Percentiles rank a stretch among this genome's conserved stretches.
These are phyloP conservation scores for Peucedramus taeniatus DNA, from an alignment of 2,113 vertebrate genomes.

Conservation along the genomic window DNA sequence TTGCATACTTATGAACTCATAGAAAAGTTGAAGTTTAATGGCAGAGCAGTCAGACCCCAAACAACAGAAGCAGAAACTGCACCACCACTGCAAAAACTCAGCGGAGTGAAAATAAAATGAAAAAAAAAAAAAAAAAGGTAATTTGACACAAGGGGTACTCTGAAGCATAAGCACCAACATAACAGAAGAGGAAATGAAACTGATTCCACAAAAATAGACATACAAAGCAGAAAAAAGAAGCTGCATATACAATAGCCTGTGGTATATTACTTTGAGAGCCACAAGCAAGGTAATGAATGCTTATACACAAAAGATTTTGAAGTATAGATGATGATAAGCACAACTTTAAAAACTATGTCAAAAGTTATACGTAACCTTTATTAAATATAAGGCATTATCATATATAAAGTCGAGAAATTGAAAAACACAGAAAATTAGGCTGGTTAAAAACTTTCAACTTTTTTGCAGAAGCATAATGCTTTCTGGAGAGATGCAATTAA, in stretches of 20 bases:
- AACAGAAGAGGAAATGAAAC: constrained; percentile 18
- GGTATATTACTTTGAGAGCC: not conserved
- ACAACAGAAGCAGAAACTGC: not conserved
- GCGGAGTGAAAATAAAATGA: not conserved
- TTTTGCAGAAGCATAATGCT: not conserved
- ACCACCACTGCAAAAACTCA: not conserved
- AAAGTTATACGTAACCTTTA: not conserved
- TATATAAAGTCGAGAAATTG: not conserved
- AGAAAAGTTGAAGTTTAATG: not conserved
- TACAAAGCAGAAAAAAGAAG: not conserved
- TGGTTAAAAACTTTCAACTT: not conserved
- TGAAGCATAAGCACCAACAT: not conserved
- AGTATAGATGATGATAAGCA: not conserved
- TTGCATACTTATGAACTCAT: not conserved
- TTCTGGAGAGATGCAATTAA: not conserved
- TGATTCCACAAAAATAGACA: not conserved
- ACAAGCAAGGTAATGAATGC: not conserved
- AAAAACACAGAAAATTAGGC: not conserved
- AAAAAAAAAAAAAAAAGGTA: not conserved
- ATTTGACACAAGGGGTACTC: not conserved
- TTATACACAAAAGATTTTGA: not conserved
- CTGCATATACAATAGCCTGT: not conserved
- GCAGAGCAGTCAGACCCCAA: not conserved
- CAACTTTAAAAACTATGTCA: not conserved
- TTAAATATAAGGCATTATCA: not conserved